Base-by-base conservation (phyloP, 2,888 invertebrate species). In the Acrobasis consociella region DNA sequence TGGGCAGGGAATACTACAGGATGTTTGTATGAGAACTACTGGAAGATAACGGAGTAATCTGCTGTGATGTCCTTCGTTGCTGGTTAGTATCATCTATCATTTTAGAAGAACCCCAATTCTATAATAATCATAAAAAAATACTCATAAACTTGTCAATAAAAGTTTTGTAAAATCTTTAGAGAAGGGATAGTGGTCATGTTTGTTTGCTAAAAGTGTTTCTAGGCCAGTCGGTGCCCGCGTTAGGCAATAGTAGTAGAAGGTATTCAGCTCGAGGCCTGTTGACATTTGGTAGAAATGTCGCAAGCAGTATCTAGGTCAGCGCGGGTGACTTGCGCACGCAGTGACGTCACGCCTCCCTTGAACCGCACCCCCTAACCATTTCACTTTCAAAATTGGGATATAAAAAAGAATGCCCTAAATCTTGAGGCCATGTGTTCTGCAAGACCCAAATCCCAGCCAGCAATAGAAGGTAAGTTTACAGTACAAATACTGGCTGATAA, bases 241-340 rank as follows among this genome's bases (percentile, higher is more conserved):
- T 87, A 75, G 86, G 84, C 82, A 86, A 86, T 81, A 76, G 69
- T n/a, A 46, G 46, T 46, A 11, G 46, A 64, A 65, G 68, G 69
- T 77, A 78, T 72, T 74, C 70, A 67, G 70, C 76, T 74, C 71
- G 73, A 74, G 76, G 78, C 76, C 75, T 89, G 89, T 91, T 90
- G 91, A 89, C 90, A 90, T 89, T 86, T 85, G 72, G 68, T 69
- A 65, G 68, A 70, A 72, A 72, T 87, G 85, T 89, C 86, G 88
- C 84, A 88, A 89, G 80, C 67, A 37, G 65, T 69, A 91, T 81
- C 79, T 91, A 73, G 91, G 91, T 91, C 91, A 91, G 52, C 62
- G 72, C 75, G 78, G 83, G 86, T 83, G 82, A 78, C 66, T 16
- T 82, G 87, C 89, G 90, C 87, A 85, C 91, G 90, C 89, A 80